Evolutionary conservation across 2,113 vertebrate species (phyloP).

Genomic region (Atlantisia rogersi): DNA sequence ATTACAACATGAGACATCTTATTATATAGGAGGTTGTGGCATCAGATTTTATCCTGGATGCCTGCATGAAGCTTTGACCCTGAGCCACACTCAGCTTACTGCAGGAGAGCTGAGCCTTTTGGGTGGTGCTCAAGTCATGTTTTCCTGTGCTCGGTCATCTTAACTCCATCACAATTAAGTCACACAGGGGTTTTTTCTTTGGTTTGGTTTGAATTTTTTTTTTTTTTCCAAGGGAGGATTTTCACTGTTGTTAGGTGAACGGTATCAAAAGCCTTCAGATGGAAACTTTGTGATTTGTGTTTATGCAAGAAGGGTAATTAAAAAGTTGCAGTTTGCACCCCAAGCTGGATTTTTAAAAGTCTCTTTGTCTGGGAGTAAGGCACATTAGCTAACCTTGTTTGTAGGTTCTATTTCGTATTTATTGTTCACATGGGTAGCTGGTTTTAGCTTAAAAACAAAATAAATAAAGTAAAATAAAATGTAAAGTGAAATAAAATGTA

Average conservation of each 20-base stretch:
- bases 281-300: fast-evolving
- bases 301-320: not conserved
- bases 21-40: not conserved
- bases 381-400: not conserved
- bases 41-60: not conserved
- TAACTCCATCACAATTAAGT: not conserved
- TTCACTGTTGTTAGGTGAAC: not conserved
- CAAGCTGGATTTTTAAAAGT: not conserved
- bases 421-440: not conserved
- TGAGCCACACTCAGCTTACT: not conserved
- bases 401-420: not conserved
- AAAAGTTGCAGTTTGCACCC: not conserved
- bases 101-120: not conserved
- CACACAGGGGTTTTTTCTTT: not conserved
- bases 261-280: not conserved
- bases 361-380: not conserved
- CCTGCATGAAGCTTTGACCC: not conserved
- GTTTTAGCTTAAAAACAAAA: not conserved
- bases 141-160: not conserved
- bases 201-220: too few relatives aligned
- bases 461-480: too few relatives aligned
- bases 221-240: not conserved
- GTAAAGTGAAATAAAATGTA: too few relatives aligned
- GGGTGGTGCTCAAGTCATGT: not conserved
- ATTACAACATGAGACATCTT: not conserved